Evolutionary conservation across 2,888 invertebrate genomes (phyloP).

Genomic region (Rotaria macrura): DNA sequence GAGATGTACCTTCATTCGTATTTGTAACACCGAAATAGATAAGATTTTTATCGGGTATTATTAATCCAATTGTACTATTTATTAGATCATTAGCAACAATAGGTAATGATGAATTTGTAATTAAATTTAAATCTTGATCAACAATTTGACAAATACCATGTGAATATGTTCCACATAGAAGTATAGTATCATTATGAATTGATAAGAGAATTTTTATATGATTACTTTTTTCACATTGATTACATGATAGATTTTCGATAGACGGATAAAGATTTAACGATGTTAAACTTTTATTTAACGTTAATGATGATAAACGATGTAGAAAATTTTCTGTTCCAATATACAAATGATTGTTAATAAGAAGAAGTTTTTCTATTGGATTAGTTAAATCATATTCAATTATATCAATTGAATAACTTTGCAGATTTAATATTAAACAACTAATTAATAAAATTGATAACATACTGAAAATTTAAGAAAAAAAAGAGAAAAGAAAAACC

Average conservation of each 20-base stretch:
- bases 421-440: neutral
- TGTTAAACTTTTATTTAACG: conserved; percentile 13
- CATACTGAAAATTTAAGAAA: neutral
- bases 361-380: neutral
- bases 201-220: conserved; percentile 20
- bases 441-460: neutral
- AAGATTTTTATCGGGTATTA: conserved; percentile 10
- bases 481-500: neutral
- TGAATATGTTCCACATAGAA: conserved; percentile 21
- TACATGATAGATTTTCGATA: too few relatives aligned
- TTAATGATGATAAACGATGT: conserved; percentile 15
- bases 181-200: neutral
- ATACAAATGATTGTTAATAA: neutral
- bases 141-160: conserved; percentile 13
- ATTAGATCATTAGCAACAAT: conserved; percentile 28
- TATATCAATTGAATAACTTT: neutral
- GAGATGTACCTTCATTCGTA: conserved; percentile 24
- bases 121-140: neutral
- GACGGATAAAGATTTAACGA: neutral
- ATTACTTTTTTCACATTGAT: neutral
- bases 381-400: neutral
- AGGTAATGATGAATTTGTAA: conserved; percentile 18
- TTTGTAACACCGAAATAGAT: conserved; percentile 26
- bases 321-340: conserved; percentile 22
- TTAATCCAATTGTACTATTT: conserved; percentile 23